These are phyloP conservation scores for Aphelinus certus DNA, from an alignment of 1,140 invertebrate genomes.

Conservation along the genomic window DNA sequence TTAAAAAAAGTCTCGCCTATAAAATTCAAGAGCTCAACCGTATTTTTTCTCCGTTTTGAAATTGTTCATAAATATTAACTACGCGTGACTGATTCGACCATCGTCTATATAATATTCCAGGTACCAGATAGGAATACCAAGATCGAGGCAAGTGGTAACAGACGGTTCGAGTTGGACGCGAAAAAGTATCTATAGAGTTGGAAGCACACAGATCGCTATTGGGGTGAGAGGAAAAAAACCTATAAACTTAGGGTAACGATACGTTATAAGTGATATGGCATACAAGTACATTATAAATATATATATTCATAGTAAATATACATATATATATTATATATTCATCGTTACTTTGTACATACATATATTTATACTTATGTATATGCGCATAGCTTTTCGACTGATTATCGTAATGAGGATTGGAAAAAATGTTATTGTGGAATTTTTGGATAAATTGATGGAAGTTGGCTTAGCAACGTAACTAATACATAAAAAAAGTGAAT, in stretches of 20 bases:
- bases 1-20: conserved; percentile 38
- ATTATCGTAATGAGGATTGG: conserved; percentile 59
- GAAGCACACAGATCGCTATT: conserved; percentile 37
- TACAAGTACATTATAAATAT: conserved; percentile 37
- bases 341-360: conserved; percentile 57
- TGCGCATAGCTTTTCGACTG: conserved; percentile 64
- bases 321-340: conserved; percentile 51
- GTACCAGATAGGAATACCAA: background rate
- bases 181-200: background rate
- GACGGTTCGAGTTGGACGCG: background rate
- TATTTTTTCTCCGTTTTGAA: conserved; percentile 23
- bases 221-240: conserved; percentile 35
- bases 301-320: conserved; percentile 51
- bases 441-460: conserved; percentile 38
- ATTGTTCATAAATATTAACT: conserved; percentile 12
- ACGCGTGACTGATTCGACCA: conserved; percentile 25
- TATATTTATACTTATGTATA: conserved; percentile 59
- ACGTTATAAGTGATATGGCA: conserved; percentile 53
- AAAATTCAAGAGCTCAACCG: conserved; percentile 14
- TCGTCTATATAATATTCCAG: conserved; percentile 8
- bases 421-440: conserved; percentile 36
- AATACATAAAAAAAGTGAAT: conserved; percentile 21
- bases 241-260: conserved; percentile 45
- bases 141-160: conserved; percentile 7
- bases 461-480: conserved; percentile 20